Evolutionary conservation across 2,113 vertebrate genomes (phyloP).

Genomic region (Tragulus kanchil): DNA sequence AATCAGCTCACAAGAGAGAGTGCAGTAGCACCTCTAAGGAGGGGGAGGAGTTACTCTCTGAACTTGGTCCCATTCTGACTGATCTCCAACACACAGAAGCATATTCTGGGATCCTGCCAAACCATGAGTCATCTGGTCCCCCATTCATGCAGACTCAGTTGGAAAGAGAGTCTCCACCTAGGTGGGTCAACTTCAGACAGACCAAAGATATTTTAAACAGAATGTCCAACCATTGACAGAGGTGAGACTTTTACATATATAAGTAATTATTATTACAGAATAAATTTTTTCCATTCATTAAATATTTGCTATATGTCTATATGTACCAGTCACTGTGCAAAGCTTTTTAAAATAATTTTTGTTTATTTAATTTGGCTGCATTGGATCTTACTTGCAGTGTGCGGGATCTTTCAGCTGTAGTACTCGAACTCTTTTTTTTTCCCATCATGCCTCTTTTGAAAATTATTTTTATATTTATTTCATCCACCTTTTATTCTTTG

Average conservation of each 20-base stretch:
- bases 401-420: too few relatives aligned
- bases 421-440: too few relatives aligned
- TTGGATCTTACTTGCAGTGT: too few relatives aligned
- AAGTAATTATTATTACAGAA: not conserved
- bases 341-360: too few relatives aligned
- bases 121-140: not conserved
- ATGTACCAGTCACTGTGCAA: not conserved
- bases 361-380: too few relatives aligned
- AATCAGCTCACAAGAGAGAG: not conserved
- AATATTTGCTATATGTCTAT: not conserved
- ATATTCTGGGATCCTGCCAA: not conserved
- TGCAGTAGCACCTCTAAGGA: not conserved
- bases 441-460: too few relatives aligned
- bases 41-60: not conserved
- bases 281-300: conserved; percentile 28
- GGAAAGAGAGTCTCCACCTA: not conserved
- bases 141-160: not conserved
- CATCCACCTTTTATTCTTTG: too few relatives aligned
- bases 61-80: not conserved
- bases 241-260: not conserved
- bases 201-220: not conserved
- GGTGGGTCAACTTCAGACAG: not conserved
- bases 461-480: too few relatives aligned
- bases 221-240: not conserved
- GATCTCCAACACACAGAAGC: not conserved